phyloP scores from a whole-genome alignment of 2,797 vertebrate species.

The Hypotaenidia philippensis region DNA sequence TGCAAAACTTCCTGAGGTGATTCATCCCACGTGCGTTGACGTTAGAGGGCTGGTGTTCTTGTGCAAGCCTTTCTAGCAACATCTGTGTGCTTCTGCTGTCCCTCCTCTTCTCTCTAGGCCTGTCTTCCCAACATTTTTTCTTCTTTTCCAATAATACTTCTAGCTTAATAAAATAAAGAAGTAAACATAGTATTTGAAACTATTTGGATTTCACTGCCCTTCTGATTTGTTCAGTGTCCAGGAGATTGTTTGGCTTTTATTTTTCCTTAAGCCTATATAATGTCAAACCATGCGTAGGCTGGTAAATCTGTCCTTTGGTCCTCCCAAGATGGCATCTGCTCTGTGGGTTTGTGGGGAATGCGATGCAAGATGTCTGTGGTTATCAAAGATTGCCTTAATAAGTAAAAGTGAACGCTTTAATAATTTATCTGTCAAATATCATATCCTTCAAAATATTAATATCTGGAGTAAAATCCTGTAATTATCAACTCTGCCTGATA shows the following conservation, averaged over 20 bases:
- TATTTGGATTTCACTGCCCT: neutral
- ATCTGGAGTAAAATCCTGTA: conserved; percentile 59
- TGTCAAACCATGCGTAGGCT: neutral
- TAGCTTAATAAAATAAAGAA: neutral
- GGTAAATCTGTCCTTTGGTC: conserved; percentile 33
- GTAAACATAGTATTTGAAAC: neutral
- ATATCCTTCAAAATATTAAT: neutral
- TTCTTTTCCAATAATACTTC: neutral
- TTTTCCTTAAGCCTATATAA: neutral
- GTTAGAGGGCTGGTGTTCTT: neutral
- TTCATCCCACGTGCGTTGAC: neutral
- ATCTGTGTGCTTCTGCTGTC: neutral
- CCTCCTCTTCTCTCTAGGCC: neutral
- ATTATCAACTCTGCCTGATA: conserved; percentile 53
- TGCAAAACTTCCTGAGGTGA: neutral
- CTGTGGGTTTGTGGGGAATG: conserved; percentile 48
- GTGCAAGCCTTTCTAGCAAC: neutral
- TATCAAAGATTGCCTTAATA: conserved; percentile 9
- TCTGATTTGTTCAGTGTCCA: neutral
- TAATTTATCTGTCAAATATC: neutral
- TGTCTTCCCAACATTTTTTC: neutral
- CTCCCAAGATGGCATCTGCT: conserved; percentile 41
- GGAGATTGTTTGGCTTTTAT: neutral
- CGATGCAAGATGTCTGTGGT: conserved; percentile 25
- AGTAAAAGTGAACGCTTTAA: conserved; percentile 31